Percentiles rank a stretch among this genome's conserved stretches.
Evolutionary conservation across 2,797 vertebrate species (phyloP).

Genomic region (Ctenopoma multispine): DNA sequence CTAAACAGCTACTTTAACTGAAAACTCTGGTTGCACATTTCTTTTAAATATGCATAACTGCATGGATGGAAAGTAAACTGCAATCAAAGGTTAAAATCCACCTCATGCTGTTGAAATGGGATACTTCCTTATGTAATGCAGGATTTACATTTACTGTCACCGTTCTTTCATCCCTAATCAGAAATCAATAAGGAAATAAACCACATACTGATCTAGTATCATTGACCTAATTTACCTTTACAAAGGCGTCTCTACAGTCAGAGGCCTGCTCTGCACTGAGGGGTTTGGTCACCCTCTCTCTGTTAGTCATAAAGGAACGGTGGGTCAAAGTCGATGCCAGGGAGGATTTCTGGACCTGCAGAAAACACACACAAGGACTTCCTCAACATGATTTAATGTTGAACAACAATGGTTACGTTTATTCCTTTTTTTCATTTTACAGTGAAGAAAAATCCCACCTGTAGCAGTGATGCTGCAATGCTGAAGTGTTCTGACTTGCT

Average conservation of each 20-base stretch:
- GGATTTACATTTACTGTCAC: background rate
- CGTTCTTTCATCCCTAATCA: background rate
- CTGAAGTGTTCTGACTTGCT: conserved; percentile 85
- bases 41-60: background rate
- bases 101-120: background rate
- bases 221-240: conserved; percentile 86
- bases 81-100: conserved; percentile 12
- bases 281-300: conserved; percentile 89
- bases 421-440: background rate
- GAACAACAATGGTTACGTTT: background rate
- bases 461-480: conserved; percentile 82
- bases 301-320: conserved; percentile 88
- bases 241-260: conserved; percentile 91
- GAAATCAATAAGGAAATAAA: conserved; percentile 39
- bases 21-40: too few relatives aligned
- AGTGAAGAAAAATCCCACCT: conserved; percentile 77
- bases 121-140: background rate
- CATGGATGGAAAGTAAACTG: background rate
- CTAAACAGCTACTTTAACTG: too few relatives aligned
- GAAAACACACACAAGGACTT: background rate
- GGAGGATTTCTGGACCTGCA: conserved; percentile 82
- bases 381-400: background rate
- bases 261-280: conserved; percentile 88
- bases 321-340: conserved; percentile 88
- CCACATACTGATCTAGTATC: background rate